phyloP scores from a whole-genome alignment of 1,140 invertebrate genomes.

The Drosophila nannoptera region DNA sequence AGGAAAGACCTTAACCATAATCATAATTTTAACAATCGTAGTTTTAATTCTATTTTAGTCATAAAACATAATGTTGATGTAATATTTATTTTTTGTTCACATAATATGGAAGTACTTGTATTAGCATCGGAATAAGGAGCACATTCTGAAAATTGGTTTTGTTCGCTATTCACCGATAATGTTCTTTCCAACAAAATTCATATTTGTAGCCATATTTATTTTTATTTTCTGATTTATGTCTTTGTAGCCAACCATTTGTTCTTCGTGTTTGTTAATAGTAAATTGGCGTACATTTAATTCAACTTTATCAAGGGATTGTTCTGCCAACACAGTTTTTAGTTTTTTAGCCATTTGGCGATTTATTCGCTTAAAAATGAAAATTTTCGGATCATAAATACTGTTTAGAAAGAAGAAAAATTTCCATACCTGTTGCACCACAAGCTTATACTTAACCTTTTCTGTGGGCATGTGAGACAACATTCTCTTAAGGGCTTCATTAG shows the following conservation, averaged over 20 bases:
- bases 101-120: too few species aligned
- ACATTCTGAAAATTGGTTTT: constrained; percentile 31
- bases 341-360: constrained; percentile 53
- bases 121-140: constrained; percentile 35
- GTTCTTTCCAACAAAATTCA: not conserved
- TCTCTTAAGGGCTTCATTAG: constrained; percentile 52
- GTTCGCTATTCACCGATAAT: not conserved
- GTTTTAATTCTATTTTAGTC: constrained; percentile 3
- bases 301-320: constrained; percentile 47
- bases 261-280: constrained; percentile 41
- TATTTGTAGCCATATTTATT: constrained; percentile 3
- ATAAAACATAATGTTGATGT: too few species aligned
- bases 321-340: constrained; percentile 42
- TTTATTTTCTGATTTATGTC: too few species aligned
- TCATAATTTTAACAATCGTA: too few species aligned
- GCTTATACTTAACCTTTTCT: constrained; percentile 59
- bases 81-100: too few species aligned
- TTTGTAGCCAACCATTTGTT: too few species aligned
- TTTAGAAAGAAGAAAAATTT: too few species aligned
- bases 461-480: constrained; percentile 61
- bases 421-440: constrained; percentile 51
- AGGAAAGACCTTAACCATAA: too few species aligned
- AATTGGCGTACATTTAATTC: constrained; percentile 47
- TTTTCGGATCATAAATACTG: too few species aligned
- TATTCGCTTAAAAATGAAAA: constrained; percentile 24